phyloP scores from a whole-genome alignment of 2,888 invertebrate species.

The Phragmatobia fuliginosa region DNA sequence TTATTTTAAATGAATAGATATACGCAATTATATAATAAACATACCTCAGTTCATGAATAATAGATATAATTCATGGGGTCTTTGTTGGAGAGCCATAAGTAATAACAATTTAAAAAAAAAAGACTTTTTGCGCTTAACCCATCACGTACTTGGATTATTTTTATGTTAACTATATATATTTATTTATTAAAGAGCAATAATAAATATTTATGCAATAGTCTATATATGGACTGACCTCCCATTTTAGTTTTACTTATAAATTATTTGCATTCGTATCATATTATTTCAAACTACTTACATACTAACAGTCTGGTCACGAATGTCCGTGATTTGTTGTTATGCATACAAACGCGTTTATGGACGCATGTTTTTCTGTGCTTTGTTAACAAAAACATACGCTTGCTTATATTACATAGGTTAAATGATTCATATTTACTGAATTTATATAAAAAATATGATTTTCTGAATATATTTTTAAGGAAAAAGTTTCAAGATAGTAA shows the following conservation, averaged over 20 bases:
- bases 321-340: constrained; percentile 1
- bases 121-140: too few relatives aligned
- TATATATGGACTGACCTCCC: not conserved
- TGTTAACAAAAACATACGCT: not conserved
- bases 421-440: not conserved
- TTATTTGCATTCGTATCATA: constrained; percentile 8
- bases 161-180: too few relatives aligned
- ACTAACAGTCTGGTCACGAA: constrained; percentile 10
- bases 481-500: too few relatives aligned
- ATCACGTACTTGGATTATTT: too few relatives aligned
- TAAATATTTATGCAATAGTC: not conserved
- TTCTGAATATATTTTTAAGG: too few relatives aligned
- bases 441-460: too few relatives aligned
- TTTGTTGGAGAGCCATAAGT: too few relatives aligned
- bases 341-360: constrained; percentile 10
- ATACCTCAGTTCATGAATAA: too few relatives aligned
- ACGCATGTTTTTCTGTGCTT: constrained; percentile 5
- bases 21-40: too few relatives aligned
- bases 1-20: too few relatives aligned
- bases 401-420: not conserved
- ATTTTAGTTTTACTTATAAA: constrained; percentile 4
- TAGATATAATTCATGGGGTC: too few relatives aligned
- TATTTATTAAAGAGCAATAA: not conserved
- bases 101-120: too few relatives aligned
- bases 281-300: not conserved